Evolutionary conservation across 2,888 invertebrate species (phyloP), one percentile per base, ranked within the genome.

Genomic region (Hirtodrosophila histrioides): DNA sequence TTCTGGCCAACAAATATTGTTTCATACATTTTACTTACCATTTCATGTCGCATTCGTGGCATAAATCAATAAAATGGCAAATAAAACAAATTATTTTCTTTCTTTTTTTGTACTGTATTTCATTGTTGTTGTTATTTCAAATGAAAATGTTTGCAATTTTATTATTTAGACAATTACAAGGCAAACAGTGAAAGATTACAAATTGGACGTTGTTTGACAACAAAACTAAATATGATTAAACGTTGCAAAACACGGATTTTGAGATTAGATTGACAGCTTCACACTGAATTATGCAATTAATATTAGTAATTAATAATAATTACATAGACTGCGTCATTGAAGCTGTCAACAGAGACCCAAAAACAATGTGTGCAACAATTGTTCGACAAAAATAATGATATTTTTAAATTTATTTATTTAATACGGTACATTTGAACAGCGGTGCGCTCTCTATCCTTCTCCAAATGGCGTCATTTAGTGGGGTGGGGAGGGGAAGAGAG

Each of bases 361-460:
- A 11, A 35, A 9, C 46, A 55, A 36, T 24, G 27, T 33, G n/a
- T 48, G 44, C 48, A 77, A 72, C 50, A 60, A 58, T 54, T 69
- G 36, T 45, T 60, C 6, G 37, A 60, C 65, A 64, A 54, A 68
- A 54, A 50, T 41, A 55, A 62, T 61, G 37, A 65, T 50, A 29
- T 31, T 35, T 51, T 33, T 23, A 40, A 29, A 41, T 64, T 35
- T 24, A 24, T 33, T 41, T 8, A 51, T 51, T 51, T 36, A 54
- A 33, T 60, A 64, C 41, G 58, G 58, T 44, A 53, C 40, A 62
- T 56, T 76, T 60, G 73, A 72, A 75, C 61, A 69, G 72, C 62
- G 54, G 35, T 41, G 68, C 56, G 72, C 36, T 56, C 89, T 90
- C 91, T 91, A 91, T 91, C 91, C 90, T 91, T 91, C 90, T 91